Conservation (phyloP, 2,888 invertebrate genomes). For the Caenorhabditis japonica region DNA sequence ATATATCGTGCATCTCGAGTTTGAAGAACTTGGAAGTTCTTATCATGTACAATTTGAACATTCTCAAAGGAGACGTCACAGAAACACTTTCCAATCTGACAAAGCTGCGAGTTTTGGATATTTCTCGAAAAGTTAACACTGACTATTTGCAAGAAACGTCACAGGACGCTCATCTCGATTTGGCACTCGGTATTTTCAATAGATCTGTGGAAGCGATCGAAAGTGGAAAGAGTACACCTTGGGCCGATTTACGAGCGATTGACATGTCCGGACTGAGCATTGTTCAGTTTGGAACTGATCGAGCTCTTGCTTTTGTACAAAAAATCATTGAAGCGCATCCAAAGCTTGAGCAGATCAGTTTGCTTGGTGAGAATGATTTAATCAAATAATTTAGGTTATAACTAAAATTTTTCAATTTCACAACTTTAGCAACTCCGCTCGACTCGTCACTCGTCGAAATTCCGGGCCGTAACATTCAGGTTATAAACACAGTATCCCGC, state of each 20-base stretch:
- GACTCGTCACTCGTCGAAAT: constrained; percentile 42
- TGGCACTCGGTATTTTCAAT: constrained; percentile 56
- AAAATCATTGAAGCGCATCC: constrained; percentile 55
- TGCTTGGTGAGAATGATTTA: constrained; percentile 48
- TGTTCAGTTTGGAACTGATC: constrained; percentile 57
- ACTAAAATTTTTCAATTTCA: not conserved
- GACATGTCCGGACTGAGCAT: constrained; percentile 64
- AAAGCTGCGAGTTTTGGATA: constrained; percentile 59
- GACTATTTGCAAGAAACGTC: constrained; percentile 54
- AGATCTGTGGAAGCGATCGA: constrained; percentile 45
- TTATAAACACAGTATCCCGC: constrained; percentile 58
- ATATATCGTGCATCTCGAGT: constrained; percentile 53
- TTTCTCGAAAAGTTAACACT: constrained; percentile 55
- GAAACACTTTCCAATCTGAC: constrained; percentile 47
- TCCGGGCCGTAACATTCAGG: constrained; percentile 23
- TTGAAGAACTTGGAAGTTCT: constrained; percentile 57
- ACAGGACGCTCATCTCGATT: constrained; percentile 52
- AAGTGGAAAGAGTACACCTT: constrained; percentile 36
- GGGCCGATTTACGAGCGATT: constrained; percentile 60
- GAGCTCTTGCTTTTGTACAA: constrained; percentile 53
- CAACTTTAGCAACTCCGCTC: constrained; percentile 59
- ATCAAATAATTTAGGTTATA: not conserved
- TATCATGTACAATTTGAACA: constrained; percentile 60
- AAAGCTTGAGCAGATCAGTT: constrained; percentile 52
- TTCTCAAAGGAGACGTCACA: constrained; percentile 50